These are phyloP conservation scores for Scaptomyza flava DNA, from an alignment of 2,888 invertebrate genomes.

Conservation along the genomic window DNA sequence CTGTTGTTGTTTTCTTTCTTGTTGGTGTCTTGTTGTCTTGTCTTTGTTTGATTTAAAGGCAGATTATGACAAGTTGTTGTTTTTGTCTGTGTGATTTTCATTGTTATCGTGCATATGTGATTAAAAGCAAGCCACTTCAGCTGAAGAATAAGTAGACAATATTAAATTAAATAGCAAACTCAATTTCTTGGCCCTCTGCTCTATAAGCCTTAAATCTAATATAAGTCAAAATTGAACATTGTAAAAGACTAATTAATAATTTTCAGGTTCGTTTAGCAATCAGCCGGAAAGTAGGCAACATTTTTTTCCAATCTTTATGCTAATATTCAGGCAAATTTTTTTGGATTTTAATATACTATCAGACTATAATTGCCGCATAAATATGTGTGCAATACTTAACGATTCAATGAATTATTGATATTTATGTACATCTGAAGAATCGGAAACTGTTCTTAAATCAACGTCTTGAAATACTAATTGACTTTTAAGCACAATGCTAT, in stretches of 20 bases:
- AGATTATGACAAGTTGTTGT: conserved; percentile 41
- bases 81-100: conserved; percentile 3
- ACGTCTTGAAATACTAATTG: neutral
- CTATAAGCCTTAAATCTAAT: neutral
- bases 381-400: no score
- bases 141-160: neutral
- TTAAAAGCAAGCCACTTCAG: neutral
- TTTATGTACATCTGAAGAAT: neutral
- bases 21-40: neutral
- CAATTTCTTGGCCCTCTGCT: neutral
- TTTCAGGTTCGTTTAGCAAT: neutral
- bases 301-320: neutral
- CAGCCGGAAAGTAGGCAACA: conserved; percentile 1
- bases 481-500: neutral
- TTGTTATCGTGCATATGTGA: neutral
- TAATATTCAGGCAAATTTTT: no score
- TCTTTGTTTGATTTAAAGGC: conserved; percentile 43
- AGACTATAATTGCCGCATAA: no score
- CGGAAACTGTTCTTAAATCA: neutral
- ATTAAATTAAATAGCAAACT: conserved; percentile 19
- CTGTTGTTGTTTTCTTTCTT: conserved; percentile 9
- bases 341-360: no score
- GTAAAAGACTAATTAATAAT: neutral
- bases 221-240: neutral
- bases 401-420: no score